A percentile compares a stretch with the other conserved stretches of the same genome.
These are phyloP conservation scores for Erythrocercus mccallii DNA, from an alignment of 2,113 vertebrate species.

Conservation along the genomic window DNA sequence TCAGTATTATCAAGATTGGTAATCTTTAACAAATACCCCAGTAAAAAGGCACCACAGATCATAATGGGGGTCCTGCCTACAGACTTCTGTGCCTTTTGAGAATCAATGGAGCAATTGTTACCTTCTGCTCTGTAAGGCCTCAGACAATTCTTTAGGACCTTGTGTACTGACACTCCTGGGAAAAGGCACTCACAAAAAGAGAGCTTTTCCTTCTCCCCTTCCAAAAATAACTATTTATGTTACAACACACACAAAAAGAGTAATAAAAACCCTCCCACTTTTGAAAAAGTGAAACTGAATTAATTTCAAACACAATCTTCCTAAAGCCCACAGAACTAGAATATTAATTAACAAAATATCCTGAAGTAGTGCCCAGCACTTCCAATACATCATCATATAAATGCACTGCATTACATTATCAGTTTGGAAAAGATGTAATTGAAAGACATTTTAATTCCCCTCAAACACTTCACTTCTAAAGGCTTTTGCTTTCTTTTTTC, in stretches of 20 bases:
- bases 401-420: neutral
- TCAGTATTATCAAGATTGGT: conserved; percentile 62
- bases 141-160: conserved; percentile 59
- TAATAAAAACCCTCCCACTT: neutral
- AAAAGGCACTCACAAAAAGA: conserved; percentile 56
- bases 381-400: neutral
- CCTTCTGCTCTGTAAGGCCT: conserved; percentile 64
- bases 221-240: conserved; percentile 51
- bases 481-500: neutral
- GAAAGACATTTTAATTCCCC: neutral
- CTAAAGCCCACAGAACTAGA: neutral
- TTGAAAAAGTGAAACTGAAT: neutral
- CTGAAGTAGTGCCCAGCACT: neutral
- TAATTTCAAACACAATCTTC: neutral
- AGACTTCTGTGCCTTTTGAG: conserved; percentile 60
- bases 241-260: neutral
- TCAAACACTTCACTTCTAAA: neutral
- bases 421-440: neutral
- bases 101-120: conserved; percentile 74
- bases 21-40: conserved; percentile 72
- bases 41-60: conserved; percentile 51
- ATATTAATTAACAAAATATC: neutral
- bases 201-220: neutral
- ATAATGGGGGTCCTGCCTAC: conserved; percentile 59
- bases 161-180: conserved; percentile 67